Base-by-base conservation (phyloP, 2,113 vertebrate genomes). In the Piprites chloris region DNA sequence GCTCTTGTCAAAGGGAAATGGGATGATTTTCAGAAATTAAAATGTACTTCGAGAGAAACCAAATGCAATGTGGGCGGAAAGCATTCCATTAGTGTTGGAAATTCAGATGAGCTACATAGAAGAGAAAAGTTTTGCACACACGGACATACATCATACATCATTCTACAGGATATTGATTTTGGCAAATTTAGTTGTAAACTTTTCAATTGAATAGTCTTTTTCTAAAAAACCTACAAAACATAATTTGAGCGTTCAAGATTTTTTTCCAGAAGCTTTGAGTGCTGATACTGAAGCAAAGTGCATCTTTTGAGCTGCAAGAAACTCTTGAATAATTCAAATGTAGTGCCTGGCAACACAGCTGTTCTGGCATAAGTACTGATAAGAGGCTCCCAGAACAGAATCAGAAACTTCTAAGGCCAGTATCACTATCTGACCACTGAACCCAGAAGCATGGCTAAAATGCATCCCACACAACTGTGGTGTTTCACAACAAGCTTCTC, bases 1-100 rank as follows among this genome's bases (percentile, higher is more conserved):
- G 96, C 93, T 95, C 93, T 96, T 96, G 95, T 97, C 91, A 94
- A 89, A 58, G 50, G 35, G 26, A 90, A 91, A 94, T 86, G 65
- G 90, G 85, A 94, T 90, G 75, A 96, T 92, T 96, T 94, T 86
- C 82, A 94, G 49, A 94, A 97, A 93, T 96, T 94, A 96, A 95
- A 94, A 77, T 44, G 87, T 96, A 86, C 87, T 94, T 92, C 3
- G 9, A 74, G 90, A 93, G 85, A 92, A 95, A 88, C 52, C 65
- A 96, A 93, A 92, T 84, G 88, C 90, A 86, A 86, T 63, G 95
- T 97, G 95, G 92, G 96, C 94, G 95, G 93, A 96, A 96, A 95
- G 90, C 61, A 93, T 67, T 90, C 93, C 95, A 96, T 97, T 96
- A 97, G 87, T 44, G 41, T 88, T 90, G 82, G 61, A 95, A 96